These are phyloP conservation scores for Danio tinwini DNA, from an alignment of 2,797 vertebrate genomes.

Conservation along the genomic window DNA sequence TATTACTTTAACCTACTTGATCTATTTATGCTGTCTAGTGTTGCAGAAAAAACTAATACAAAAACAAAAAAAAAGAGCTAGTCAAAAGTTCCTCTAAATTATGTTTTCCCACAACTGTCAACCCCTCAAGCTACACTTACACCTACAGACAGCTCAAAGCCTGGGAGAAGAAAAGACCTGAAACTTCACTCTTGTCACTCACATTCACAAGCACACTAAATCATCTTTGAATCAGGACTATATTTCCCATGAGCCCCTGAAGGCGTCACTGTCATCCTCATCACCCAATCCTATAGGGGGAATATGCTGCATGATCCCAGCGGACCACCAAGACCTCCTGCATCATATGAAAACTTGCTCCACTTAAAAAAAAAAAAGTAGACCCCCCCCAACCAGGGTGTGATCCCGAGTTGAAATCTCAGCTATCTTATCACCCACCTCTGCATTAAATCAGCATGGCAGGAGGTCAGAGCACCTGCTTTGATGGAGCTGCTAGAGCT, in stretches of 20 bases:
- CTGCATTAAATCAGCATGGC: not conserved
- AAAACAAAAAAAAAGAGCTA: not conserved
- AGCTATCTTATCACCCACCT: slow-evolving; percentile 15
- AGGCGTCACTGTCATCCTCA: slow-evolving; percentile 31
- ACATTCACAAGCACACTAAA: slow-evolving; percentile 18
- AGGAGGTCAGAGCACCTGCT: slow-evolving; percentile 37
- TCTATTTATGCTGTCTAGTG: not conserved
- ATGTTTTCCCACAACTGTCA: slow-evolving; percentile 9
- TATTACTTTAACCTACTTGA: no score
- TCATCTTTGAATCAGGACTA: slow-evolving; percentile 39
- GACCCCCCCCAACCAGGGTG: slow-evolving; percentile 37
- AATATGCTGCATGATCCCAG: slow-evolving; percentile 30
- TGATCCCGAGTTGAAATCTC: slow-evolving; percentile 37
- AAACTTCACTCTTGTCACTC: slow-evolving; percentile 27
- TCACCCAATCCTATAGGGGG: slow-evolving; percentile 23
- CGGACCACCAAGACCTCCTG: slow-evolving; percentile 24
- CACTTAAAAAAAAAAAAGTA: slow-evolving; percentile 17
- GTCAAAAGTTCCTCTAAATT: slow-evolving; percentile 8
- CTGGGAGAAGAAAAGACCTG: not conserved
- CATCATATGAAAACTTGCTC: slow-evolving; percentile 10
- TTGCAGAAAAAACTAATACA: not conserved
- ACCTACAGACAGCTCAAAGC: slow-evolving; percentile 34
- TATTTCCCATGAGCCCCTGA: slow-evolving; percentile 50
- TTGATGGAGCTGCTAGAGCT: slow-evolving; percentile 28
- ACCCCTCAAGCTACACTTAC: slow-evolving; percentile 20